phyloP scores from a whole-genome alignment of 2,888 invertebrate genomes.

The Caradrina clavipalpis region DNA sequence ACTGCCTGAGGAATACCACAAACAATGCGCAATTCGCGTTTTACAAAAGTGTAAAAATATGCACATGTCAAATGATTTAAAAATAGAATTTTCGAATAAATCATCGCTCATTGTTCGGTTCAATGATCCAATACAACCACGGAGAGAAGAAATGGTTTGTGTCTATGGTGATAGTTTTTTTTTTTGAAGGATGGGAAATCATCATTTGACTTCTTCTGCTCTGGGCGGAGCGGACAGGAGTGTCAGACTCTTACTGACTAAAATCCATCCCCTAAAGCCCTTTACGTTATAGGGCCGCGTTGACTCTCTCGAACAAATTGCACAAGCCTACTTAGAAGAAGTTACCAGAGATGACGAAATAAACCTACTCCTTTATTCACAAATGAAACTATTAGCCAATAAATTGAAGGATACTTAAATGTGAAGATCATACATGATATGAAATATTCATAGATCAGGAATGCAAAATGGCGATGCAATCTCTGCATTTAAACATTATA shows the following conservation, averaged over 20 bases:
- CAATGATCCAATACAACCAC: not conserved
- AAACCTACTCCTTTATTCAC: not conserved
- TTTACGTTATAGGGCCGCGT: no score
- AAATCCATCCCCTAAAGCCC: no score
- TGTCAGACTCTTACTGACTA: no score
- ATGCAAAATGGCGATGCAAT: slow-evolving; percentile 24
- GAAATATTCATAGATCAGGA: slow-evolving; percentile 11
- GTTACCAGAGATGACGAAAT: no score
- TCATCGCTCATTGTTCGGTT: not conserved
- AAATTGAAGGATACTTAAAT: slow-evolving; percentile 34
- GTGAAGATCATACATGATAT: slow-evolving; percentile 42
- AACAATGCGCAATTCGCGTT: slow-evolving; percentile 53
- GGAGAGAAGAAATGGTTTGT: not conserved
- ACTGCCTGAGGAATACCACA: slow-evolving; percentile 33
- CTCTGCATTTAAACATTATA: not conserved
- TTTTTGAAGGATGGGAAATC: no score
- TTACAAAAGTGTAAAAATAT: slow-evolving; percentile 29
- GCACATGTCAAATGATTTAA: slow-evolving; percentile 20
- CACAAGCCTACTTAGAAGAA: no score
- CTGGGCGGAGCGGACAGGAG: no score
- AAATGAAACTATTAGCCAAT: slow-evolving; percentile 15
- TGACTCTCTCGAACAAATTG: no score
- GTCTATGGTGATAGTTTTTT: no score
- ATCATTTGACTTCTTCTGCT: no score
- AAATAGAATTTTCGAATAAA: slow-evolving; percentile 5